Evolutionary conservation across 2,797 vertebrate genomes (phyloP), one percentile per base, ranked within the genome.

Genomic region (Ataeniobius toweri): DNA sequence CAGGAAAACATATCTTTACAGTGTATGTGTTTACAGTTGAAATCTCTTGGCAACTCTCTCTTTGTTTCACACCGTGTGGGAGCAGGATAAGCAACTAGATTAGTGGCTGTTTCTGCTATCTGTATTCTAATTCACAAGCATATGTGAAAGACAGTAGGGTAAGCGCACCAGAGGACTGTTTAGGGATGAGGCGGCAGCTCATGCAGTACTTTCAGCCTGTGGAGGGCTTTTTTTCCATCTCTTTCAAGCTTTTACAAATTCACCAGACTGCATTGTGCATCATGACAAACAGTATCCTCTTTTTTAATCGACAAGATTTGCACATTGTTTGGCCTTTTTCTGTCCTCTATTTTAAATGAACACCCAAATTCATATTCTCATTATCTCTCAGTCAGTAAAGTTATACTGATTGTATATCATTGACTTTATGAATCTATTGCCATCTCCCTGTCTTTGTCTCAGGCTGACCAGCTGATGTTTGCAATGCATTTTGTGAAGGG

Each of bases 381-480:
- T 36, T 36, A 31, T 31, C 31, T 31, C 31, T 31, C 31, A 63
- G 61, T 36, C 61, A 22, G 3, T 36, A 36, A 36, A 36, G 26
- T 28, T 28, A 14, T 5, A 28, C n/a, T 14, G n/a, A 28, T 26
- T 14, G 56, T 14, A 59, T 58, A 26, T 58, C 24, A 26, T 56
- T 41, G 22, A 26, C 39, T 44, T n/a, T 58, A n/a, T 53, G 5
- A 26, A 22, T 53, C 7, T 46, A 28, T 59, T 0, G 20, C 20
- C 61, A 24, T 74, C 51, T 61, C 36, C 10, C 58, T 88, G 10
- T 85, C 75, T 78, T 71, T 93, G 5, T 95, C 61, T 73, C 83
- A 98, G 97, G 97, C 96, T 59, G 97, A 99, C 92, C 98, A 97
- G 84, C 88, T 98, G 78, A 99, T 98, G 97, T 99, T 99, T 78